Conservation (phyloP, 2,888 invertebrate species). For the Cryptus viduatorius region DNA sequence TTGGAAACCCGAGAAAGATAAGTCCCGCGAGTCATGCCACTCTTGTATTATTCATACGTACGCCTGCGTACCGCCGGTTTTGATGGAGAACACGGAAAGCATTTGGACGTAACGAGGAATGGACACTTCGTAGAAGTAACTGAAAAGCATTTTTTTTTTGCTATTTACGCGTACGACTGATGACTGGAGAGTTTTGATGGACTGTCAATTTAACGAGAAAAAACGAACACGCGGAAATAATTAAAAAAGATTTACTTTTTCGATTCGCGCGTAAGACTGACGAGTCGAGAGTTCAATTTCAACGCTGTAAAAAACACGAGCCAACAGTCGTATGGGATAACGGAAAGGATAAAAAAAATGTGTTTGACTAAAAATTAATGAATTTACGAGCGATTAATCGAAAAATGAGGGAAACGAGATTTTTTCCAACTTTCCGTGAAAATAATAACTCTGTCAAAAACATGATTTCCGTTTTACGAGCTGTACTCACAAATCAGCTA, state of each 20-base stretch:
- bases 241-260: not conserved
- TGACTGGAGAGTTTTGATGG: not conserved
- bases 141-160: not conserved
- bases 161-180: not conserved
- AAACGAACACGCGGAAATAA: not conserved
- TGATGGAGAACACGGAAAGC: not conserved
- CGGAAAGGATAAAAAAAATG: not conserved
- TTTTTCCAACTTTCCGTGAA: not conserved
- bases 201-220: not conserved
- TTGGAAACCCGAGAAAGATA: slow-evolving; percentile 37
- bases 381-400: not conserved
- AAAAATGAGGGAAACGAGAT: not conserved
- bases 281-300: not conserved
- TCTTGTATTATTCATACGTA: slow-evolving; percentile 21
- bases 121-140: not conserved
- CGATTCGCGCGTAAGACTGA: not conserved
- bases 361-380: not conserved
- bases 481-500: not conserved
- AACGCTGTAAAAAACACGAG: not conserved
- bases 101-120: not conserved
- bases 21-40: slow-evolving; percentile 46
- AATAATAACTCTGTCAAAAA: not conserved
- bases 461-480: not conserved
- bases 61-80: too few relatives aligned
- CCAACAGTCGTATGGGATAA: not conserved